These are phyloP conservation scores for Drosophila acutilabella DNA, from an alignment of 2,888 invertebrate genomes.

Conservation along the genomic window DNA sequence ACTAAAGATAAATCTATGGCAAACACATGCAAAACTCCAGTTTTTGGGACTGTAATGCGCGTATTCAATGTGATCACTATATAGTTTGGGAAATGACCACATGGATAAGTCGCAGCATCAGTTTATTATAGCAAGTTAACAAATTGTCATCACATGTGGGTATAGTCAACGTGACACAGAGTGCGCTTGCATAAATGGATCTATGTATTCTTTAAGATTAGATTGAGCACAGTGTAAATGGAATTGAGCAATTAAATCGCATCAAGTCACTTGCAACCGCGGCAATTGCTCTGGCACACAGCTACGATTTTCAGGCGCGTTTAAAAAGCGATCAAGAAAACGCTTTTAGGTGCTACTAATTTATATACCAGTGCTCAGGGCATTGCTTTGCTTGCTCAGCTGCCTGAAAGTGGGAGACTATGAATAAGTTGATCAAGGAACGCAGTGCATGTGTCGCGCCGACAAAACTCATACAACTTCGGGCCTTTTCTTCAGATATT, in stretches of 20 bases:
- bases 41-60: conserved; percentile 29
- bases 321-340: conserved; percentile 64
- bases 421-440: too few species aligned
- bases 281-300: conserved; percentile 61
- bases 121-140: conserved; percentile 41
- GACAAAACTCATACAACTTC: too few species aligned
- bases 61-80: conserved; percentile 51
- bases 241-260: conserved; percentile 23
- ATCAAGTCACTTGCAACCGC: conserved; percentile 45
- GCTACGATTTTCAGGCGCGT: conserved; percentile 58
- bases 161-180: conserved; percentile 67
- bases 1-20: conserved; percentile 21
- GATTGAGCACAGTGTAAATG: conserved; percentile 48
- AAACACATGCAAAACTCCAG: conserved; percentile 59
- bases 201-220: conserved; percentile 8
- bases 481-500: background rate
- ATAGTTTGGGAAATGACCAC: conserved; percentile 24
- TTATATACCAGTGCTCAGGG: background rate
- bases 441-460: too few species aligned
- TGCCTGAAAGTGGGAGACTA: too few species aligned
- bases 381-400: too few species aligned
- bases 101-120: conserved; percentile 54
- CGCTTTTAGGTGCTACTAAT: conserved; percentile 70
- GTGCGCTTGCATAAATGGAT: conserved; percentile 59
- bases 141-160: conserved; percentile 54